Evolutionary conservation across 2,113 vertebrate species (phyloP).

Genomic region (Apteryx mantelli): DNA sequence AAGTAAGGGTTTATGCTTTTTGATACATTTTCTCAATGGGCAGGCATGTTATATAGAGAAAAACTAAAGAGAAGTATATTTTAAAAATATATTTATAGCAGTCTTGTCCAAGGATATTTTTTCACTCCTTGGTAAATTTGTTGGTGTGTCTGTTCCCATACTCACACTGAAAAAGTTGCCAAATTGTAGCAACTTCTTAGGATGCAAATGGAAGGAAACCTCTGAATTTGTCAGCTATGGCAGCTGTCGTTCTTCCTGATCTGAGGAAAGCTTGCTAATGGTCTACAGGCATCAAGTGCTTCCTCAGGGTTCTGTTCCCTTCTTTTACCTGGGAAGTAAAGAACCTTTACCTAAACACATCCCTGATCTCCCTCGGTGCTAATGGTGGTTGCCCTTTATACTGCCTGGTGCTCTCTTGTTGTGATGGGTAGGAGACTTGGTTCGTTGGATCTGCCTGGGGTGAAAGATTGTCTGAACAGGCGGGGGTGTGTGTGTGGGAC

Average conservation of each 20-base stretch:
- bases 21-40: not conserved
- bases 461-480: not conserved
- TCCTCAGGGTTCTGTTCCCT: not conserved
- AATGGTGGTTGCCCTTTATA: not conserved
- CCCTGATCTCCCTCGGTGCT: not conserved
- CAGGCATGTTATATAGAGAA: not conserved
- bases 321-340: not conserved
- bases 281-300: not conserved
- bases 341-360: not conserved
- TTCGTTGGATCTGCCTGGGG: not conserved
- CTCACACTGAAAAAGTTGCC: not conserved
- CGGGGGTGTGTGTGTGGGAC: not conserved
- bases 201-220: not conserved
- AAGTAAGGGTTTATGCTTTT: not conserved
- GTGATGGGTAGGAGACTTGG: not conserved
- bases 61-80: not conserved
- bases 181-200: not conserved
- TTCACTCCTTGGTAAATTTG: not conserved
- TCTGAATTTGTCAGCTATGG: not conserved
- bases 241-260: not conserved
- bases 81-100: not conserved
- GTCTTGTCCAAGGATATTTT: not conserved
- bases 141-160: not conserved
- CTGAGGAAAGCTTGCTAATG: not conserved
- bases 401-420: not conserved